Evolutionary conservation across 2,888 invertebrate genomes (phyloP), one percentile per base, ranked within the genome.

Genomic region (Caenorhabditis imperialis): DNA sequence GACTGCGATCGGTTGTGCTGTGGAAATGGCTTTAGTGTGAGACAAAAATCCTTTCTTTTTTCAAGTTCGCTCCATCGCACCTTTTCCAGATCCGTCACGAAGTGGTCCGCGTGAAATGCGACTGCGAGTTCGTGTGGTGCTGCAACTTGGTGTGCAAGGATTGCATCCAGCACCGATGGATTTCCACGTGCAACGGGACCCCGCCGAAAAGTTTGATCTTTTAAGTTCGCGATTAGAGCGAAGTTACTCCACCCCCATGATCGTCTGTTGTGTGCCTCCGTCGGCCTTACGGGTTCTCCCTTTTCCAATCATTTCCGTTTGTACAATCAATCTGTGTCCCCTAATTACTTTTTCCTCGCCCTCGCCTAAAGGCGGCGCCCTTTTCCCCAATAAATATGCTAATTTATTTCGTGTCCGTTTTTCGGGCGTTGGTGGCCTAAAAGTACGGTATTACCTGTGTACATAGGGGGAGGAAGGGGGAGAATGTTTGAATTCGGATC

Each of bases 1-100:
- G 81, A 87, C 70, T 91, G 91, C 81, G 88, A 89, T 72, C 78
- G 89, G 44, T 81, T 91, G 67, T 91, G 91, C 82, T 91, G 91
- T 83, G 91, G 90, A 35, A 81, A 90, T 16, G 91, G 91, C 22
- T 90, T 90, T 82, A 81, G 76, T 65, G 84, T 86, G 25, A 54
- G 77, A 77, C 18, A 12, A 2, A 7, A 30, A 30, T 30, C 38
- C 20, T 1, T 44, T 18, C 14, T 30, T n/a, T 42, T 55, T 38
- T 23, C 3, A 16, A 23, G 10, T 20, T 40, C 20, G n/a, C 16
- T 16, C 18, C 16, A 30, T 22, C 42, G 37, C 18, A 48, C 35
- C n/a, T 8, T 16, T 58, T 77, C 35, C 71, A 84, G 85, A 84
- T 85, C 88, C 90, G 85, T 88, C 90, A 75, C 71, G 83, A 78